Evolutionary conservation across 1,140 invertebrate genomes (phyloP), one percentile per base, ranked within the genome.

Genomic region (Drosophila oshimai): DNA sequence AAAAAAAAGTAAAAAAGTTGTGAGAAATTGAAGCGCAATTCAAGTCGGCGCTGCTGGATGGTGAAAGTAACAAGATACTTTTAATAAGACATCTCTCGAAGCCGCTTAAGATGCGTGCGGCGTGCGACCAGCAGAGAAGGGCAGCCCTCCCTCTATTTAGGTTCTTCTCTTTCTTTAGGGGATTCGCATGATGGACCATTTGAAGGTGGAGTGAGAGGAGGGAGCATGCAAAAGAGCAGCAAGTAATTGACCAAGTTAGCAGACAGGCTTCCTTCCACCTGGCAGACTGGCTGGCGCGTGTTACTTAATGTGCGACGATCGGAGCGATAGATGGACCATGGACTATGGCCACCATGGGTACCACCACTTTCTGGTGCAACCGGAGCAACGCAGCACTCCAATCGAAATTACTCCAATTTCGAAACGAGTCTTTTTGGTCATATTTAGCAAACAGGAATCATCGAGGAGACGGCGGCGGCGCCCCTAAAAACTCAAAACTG

Each of bases 11-110:
- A 44, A 26, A 44, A 46, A 64, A 62, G 39, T 57, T 87, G 76
- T 81, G 81, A 87, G 81, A 86, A 86, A 86, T 80, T 87, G 81
- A 81, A 86, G 81, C 81, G 80, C 80, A 86, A 86, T 86, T 86
- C 80, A 74, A 87, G 80, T 86, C 74, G 78, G 77, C 62, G 55
- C 45, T 22, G 55, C 45, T 22, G 53, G 28, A 54, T 57, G 88
- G 88, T 88, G 89, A 90, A 90, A 90, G 89, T 90, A 90, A 90
- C 88, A 81, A 90, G 89, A 90, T 90, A 90, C 89, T 87, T 81
- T 87, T 87, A 87, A 87, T 86, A 87, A 87, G 81, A 87, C 81
- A 87, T 87, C 73, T 74, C 37, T 67, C 69, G 34, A 44, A 9
- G 53, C 39, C 53, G 51, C 22, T 70, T 57, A 64, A 47, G 81